phyloP scores from a whole-genome alignment of 2,888 invertebrate species.

The Smittia sp. region DNA sequence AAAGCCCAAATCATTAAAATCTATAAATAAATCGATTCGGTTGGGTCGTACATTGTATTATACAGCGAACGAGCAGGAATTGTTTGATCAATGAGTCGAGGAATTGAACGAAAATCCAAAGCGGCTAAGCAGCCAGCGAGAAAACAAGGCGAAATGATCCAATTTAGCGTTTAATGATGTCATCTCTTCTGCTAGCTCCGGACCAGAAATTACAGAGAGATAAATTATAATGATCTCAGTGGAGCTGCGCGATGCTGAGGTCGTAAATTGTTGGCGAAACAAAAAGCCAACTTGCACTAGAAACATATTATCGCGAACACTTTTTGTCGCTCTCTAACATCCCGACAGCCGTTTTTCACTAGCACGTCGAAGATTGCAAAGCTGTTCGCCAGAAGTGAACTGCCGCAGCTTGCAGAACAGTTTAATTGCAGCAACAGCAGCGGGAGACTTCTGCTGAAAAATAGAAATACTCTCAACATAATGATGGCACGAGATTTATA shows the following conservation, averaged over 20 bases:
- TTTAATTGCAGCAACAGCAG: too few relatives aligned
- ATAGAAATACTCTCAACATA: slow-evolving; percentile 20
- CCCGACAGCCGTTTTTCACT: background rate
- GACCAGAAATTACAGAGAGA: background rate
- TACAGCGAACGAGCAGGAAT: background rate
- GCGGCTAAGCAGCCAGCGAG: background rate
- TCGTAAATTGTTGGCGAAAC: slow-evolving; percentile 3
- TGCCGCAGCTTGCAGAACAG: background rate
- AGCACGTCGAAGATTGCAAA: background rate
- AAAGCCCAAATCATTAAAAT: background rate
- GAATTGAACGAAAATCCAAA: slow-evolving; percentile 2
- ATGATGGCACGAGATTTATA: slow-evolving; percentile 40
- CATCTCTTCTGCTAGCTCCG: background rate
- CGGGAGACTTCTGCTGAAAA: background rate
- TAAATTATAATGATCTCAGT: background rate
- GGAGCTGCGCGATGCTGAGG: background rate
- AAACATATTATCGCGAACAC: background rate
- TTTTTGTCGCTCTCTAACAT: background rate
- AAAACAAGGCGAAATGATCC: slow-evolving; percentile 12
- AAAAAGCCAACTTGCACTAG: background rate
- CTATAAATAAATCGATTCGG: slow-evolving; percentile 4
- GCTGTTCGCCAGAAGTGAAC: background rate
- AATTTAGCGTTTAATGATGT: slow-evolving; percentile 16
- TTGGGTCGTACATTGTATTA: background rate
- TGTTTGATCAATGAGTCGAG: background rate